Evolutionary conservation across 2,888 invertebrate genomes (phyloP), one percentile per base, ranked within the genome.

Genomic region (Rotaria sp.): DNA sequence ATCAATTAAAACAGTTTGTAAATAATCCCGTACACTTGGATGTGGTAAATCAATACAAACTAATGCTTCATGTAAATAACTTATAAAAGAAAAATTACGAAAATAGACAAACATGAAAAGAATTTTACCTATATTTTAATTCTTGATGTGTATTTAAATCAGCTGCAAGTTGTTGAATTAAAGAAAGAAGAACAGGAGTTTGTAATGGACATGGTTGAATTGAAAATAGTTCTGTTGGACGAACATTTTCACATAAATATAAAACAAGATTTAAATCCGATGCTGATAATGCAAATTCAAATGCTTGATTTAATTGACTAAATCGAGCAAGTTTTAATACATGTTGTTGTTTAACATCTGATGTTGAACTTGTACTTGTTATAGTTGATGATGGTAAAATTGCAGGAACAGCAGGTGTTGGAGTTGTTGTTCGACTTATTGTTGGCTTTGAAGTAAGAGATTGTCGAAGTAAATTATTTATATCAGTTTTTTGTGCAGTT

Each of bases 101-200:
- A 24, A 41, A 45, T 2, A 8, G 8, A 67, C n/a, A 85, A 41
- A 2, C 2, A 35, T 59, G 8, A 26, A n/a, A 38, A 38, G 4
- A 45, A 15, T 89, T 91, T 91, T 92, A 95, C 95, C 93, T 94
- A 89, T 94, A 93, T 91, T 95, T 96, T 35, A 94, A 92, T 89
- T 95, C 95, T 24, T 95, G 95, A 89, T 96, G 94, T 88, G 94
- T 94, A 88, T 93, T 93, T 92, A 97, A 93, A 90, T 97, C 96
- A 0, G 95, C 95, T 35, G 96, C 95, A 38, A 97, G 93, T 91
- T 97, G 97, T 90, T 97, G 96, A 89, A 98, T 95, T 50, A 98
- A 93, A 7, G 97, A 96, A 85, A 98, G 93, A 88, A 97, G 93
- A 87, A 96, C 96, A 89, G 95, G 95, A 91, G 96, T 96, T 88